phyloP scores from a whole-genome alignment of 2,797 vertebrate species.

The Micromesistius poutassou region DNA sequence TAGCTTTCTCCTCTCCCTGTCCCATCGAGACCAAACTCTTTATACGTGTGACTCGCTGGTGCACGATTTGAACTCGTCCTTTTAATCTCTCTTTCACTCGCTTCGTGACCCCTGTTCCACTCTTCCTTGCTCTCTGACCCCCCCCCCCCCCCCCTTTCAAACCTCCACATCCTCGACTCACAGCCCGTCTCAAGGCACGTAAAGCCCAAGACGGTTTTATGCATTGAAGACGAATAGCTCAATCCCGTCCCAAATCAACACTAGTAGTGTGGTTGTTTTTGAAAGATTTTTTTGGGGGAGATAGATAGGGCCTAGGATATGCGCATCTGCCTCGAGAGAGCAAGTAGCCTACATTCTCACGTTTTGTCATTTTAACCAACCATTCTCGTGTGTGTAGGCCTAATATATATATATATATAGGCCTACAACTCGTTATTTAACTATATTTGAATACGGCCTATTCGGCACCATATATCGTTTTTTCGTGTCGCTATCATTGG shows the following conservation, averaged over 20 bases:
- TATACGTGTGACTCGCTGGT: slow-evolving; percentile 64
- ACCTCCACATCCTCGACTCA: slow-evolving; percentile 63
- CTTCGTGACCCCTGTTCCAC: slow-evolving; percentile 79
- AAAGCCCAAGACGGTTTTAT: slow-evolving; percentile 48
- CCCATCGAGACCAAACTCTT: slow-evolving; percentile 56
- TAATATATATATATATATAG: no score
- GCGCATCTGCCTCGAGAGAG: neutral
- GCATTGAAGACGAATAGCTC: slow-evolving; percentile 31
- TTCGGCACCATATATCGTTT: neutral
- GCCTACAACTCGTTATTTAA: no score
- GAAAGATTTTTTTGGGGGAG: neutral
- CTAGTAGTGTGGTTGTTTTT: slow-evolving; percentile 4
- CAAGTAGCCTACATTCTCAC: no score
- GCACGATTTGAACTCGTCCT: slow-evolving; percentile 70
- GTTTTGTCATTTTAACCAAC: no score
- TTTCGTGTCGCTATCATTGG: no score
- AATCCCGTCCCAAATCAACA: slow-evolving; percentile 25
- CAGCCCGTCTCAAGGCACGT: slow-evolving; percentile 50
- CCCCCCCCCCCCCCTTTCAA: slow-evolving; percentile 53
- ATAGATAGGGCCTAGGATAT: neutral
- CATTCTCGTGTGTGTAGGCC: no score
- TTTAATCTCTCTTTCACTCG: slow-evolving; percentile 73
- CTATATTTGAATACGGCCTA: neutral
- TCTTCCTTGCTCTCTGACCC: slow-evolving; percentile 78
- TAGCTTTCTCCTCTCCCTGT: slow-evolving; percentile 19